Evolutionary conservation across 2,888 invertebrate species (phyloP).

Genomic region (Drosophila paranaensis): DNA sequence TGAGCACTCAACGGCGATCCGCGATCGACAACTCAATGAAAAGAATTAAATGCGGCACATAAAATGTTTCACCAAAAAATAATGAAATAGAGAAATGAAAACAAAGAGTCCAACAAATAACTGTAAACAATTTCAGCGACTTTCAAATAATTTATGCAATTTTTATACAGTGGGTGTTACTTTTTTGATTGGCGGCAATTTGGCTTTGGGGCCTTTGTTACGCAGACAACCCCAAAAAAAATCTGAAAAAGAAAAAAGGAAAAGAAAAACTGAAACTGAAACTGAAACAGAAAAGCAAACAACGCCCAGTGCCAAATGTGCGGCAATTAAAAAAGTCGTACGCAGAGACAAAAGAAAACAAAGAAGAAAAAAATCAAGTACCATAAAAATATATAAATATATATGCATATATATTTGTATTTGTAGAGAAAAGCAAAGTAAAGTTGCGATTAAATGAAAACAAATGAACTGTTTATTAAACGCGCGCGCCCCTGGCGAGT

Average conservation of each 20-base stretch:
- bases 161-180: constrained; percentile 80
- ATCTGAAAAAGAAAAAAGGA: background rate
- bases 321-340: constrained; percentile 75
- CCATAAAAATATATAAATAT: constrained; percentile 39
- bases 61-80: constrained; percentile 3
- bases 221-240: constrained; percentile 20
- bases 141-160: constrained; percentile 75
- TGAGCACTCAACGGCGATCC: constrained; percentile 3
- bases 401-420: constrained; percentile 10
- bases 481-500: constrained; percentile 60
- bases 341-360: constrained; percentile 32
- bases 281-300: constrained; percentile 32
- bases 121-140: constrained; percentile 59
- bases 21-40: constrained; percentile 1
- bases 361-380: constrained; percentile 43
- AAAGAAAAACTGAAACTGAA: constrained; percentile 32
- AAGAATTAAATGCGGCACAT: constrained; percentile 5
- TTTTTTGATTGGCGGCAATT: constrained; percentile 77
- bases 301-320: constrained; percentile 67
- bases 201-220: constrained; percentile 57
- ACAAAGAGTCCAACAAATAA: constrained; percentile 30
- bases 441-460: constrained; percentile 74
- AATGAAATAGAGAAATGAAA: no score
- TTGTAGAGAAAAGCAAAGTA: constrained; percentile 51
- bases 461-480: constrained; percentile 82